Percentiles rank a stretch among this genome's conserved stretches.
These are phyloP conservation scores for Hydraecia micacea DNA, from an alignment of 2,888 invertebrate genomes.

Conservation along the genomic window DNA sequence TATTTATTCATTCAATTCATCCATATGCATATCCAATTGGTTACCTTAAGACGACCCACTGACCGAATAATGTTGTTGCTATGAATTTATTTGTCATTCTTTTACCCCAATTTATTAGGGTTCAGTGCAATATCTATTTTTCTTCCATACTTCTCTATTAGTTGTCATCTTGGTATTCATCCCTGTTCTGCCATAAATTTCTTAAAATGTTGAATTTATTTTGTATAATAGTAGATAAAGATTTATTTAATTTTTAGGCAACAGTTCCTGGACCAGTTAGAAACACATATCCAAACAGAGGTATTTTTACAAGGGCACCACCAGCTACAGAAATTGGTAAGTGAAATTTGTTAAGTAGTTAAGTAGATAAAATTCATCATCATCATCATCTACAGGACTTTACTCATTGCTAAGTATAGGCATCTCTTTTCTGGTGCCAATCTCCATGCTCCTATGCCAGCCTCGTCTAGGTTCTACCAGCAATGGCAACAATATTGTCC, in stretches of 20 bases:
- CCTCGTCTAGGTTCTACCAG: neutral
- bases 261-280: constrained; percentile 67
- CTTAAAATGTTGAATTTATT: neutral
- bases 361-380: neutral
- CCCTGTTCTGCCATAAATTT: neutral
- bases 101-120: neutral
- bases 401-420: no score
- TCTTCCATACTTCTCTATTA: neutral
- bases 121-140: neutral
- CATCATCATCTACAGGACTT: no score
- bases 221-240: neutral
- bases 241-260: constrained; percentile 51
- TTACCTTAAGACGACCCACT: neutral
- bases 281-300: constrained; percentile 68
- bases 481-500: neutral
- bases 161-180: neutral
- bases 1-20: neutral
- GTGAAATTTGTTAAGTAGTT: neutral
- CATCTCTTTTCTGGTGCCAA: neutral
- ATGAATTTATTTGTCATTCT: neutral
- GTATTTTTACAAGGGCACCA: constrained; percentile 69
- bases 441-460: neutral
- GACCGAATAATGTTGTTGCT: neutral
- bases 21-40: neutral
- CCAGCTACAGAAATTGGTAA: constrained; percentile 78